Base-by-base conservation (phyloP, 37 sponge, comb jelly and placozoan genomes). In the Aplysina aerophoba region DNA sequence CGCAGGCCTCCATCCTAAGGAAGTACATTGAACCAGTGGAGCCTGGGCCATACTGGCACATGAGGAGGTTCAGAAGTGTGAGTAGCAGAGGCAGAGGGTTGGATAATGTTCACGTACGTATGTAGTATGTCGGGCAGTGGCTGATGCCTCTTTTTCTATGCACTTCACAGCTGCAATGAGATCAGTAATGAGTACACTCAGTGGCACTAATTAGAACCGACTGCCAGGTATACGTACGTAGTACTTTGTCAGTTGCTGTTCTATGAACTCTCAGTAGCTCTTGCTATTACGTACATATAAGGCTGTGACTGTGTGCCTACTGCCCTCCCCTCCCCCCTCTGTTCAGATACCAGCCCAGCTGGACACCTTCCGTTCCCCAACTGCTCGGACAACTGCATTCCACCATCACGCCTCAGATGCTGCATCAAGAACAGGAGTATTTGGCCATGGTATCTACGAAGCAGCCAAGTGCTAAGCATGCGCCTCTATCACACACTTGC, bases 371-470 rank as follows among this genome's bases (percentile, higher is more conserved):
- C 81, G 93, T 22, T 66, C 89, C 40, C 89, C 89, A 13, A 73
- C 88, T 59, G 87, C 75, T 4, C 85, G 87, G 0, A 68, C 84
- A 12, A 80, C 79, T 27, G 89, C 94, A 22, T 91, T 94, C 39
- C 55, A 84, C 31, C 67, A 90, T 39, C 94, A 91, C 59, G 62
- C 84, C 2, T 89, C 89, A 38, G 94, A 94, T 77, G 65, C 92
- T 53, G 83, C 82, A 54, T 83, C 89, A 27, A 79, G 94, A 30
- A 86, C 57, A 37, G 94, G 94, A 53, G 33, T 88, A 35, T 89
- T 88, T 83, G 92, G 89, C 56, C 94, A 94, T 37, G 94, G 94
- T 28, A 83, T 90, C 0, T 90, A 94, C 59, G 81, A 90, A 72
- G 81, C 80, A 19, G 91, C 93, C 19, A 86, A 86, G 57, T 67